phyloP scores from a whole-genome alignment of 2,113 vertebrate genomes.

The Sapayoa aenigma region DNA sequence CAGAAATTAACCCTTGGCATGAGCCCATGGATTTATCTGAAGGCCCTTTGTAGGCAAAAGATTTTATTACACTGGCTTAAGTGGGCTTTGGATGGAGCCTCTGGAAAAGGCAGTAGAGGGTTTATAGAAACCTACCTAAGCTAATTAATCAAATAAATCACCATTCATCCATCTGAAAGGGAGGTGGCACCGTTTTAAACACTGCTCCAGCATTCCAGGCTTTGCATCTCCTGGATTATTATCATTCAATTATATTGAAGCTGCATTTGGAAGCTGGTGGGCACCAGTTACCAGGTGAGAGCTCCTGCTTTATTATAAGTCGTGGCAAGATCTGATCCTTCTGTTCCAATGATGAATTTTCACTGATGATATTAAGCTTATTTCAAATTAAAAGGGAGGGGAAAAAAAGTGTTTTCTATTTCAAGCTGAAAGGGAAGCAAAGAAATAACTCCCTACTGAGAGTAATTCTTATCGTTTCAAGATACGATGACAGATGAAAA shows the following conservation, averaged over 20 bases:
- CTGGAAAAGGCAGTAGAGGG: background rate
- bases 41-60: constrained; percentile 20
- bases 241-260: constrained; percentile 38
- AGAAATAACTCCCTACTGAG: constrained; percentile 59
- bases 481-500: constrained; percentile 60
- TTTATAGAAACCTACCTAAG: background rate
- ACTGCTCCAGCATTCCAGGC: background rate
- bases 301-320: background rate
- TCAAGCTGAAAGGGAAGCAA: background rate
- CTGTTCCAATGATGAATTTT: constrained; percentile 3
- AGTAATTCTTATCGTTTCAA: constrained; percentile 55
- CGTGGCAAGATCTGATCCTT: background rate
- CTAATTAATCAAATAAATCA: constrained; percentile 55
- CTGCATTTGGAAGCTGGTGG: background rate
- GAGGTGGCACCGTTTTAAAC: background rate
- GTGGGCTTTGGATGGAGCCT: constrained; percentile 13
- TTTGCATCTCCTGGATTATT: background rate
- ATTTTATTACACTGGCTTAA: constrained; percentile 45
- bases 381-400: background rate
- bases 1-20: constrained; percentile 46
- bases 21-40: constrained; percentile 13
- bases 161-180: background rate
- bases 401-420: background rate
- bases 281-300: constrained; percentile 22
- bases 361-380: constrained; percentile 21